Conservation (phyloP, 2,797 vertebrate species). For the Propithecus perrieri region DNA sequence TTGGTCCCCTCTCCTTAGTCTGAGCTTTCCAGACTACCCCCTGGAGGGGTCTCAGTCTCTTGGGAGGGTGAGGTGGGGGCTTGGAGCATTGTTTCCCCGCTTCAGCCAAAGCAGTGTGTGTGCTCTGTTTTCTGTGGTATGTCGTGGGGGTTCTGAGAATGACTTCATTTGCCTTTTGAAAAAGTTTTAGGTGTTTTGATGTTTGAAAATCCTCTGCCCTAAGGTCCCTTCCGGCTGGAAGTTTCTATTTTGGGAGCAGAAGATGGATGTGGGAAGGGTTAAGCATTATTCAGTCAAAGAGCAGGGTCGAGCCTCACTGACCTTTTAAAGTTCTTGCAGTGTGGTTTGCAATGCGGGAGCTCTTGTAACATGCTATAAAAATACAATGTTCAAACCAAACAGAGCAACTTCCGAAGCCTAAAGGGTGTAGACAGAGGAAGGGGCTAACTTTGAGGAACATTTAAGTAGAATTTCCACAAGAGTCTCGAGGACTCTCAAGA, state of each 20-base stretch:
- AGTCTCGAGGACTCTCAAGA: neutral
- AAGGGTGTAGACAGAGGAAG: neutral
- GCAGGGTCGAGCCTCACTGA: neutral
- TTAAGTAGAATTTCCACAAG: neutral
- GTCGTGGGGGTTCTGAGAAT: neutral
- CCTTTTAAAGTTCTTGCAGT: conserved; percentile 43
- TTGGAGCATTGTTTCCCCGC: neutral
- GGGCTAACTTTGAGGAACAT: neutral
- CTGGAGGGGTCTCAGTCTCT: neutral
- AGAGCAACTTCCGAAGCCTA: neutral
- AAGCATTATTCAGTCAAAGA: conserved; percentile 40
- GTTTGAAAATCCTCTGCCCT: neutral
- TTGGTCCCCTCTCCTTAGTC: neutral
- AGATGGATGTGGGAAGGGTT: conserved; percentile 44
- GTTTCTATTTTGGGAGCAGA: conserved; percentile 44
- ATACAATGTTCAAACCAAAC: neutral
- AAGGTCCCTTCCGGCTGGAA: neutral
- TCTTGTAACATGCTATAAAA: neutral
- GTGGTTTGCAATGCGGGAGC: neutral
- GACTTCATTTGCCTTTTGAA: neutral
- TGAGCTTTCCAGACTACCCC: neutral
- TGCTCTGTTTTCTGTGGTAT: neutral
- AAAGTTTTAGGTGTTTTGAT: neutral
- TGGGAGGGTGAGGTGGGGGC: neutral
- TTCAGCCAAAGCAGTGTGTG: neutral